Evolutionary conservation across 2,888 invertebrate species (phyloP), one percentile per base, ranked within the genome.

Genomic region (Harpalus rubripes): DNA sequence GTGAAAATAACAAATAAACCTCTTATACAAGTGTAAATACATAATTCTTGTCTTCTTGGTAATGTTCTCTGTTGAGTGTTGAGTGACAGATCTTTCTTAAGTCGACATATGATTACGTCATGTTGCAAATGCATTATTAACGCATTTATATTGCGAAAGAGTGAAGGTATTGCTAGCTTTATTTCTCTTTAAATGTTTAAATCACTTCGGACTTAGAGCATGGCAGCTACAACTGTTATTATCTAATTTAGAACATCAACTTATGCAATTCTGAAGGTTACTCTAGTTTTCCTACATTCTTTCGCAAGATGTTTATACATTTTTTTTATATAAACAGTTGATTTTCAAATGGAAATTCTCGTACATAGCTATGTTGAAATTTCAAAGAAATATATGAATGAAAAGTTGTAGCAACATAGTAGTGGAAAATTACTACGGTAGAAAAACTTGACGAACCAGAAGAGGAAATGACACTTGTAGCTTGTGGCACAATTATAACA

Each of bases 121-220:
- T 52, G 44, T 52, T 52, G 3, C n/a, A 10, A 68, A 68, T 68
- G 68, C 68, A 68, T 68, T 68, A 68, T 68, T 68, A 68, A 68
- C 68, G 68, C 68, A 68, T 68, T 65, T 32, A 22, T 68, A 26
- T 68, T 68, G 68, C 68, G 68, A 68, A 68, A 68, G 39, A 68
- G 68, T 68, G 68, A 68, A 68, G 68, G 68, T 68, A 68, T 32
- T 16, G 16, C 59, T 16, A 59, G 10, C 59, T 15, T 16, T 59
- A 16, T 59, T 16, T 52, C 44, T 52, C 44, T 52, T 52, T 52
- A 52, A 52, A 52, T 52, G 44, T 52, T 52, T 44, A 44, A 44
- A 44, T 44, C 5, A 44, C 44, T 44, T 52, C 44, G 4, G 44
- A 52, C 12, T 8, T 52, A 12, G 2, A 52, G 8, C 10, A 2